These are phyloP conservation scores for Zelleria hepariella DNA, from an alignment of 2,888 invertebrate species.

Conservation along the genomic window DNA sequence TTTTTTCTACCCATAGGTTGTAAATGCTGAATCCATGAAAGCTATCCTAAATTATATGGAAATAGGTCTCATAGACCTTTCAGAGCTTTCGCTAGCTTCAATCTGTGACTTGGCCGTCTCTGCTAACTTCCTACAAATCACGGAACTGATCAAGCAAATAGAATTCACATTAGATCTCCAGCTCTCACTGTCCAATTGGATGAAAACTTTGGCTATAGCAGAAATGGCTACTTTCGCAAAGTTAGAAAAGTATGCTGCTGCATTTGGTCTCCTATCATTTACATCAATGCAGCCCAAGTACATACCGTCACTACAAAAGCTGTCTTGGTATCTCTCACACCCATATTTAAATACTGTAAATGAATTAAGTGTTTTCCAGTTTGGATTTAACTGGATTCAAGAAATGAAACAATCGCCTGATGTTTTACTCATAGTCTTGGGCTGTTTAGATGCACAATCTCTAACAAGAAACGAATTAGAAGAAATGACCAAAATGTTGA, in stretches of 20 bases:
- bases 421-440: conserved; percentile 41
- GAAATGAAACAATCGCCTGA: conserved; percentile 35
- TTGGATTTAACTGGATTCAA: conserved; percentile 49
- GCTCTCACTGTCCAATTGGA: conserved; percentile 37
- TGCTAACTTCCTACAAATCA: conserved; percentile 53
- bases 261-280: conserved; percentile 45
- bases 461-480: conserved; percentile 28
- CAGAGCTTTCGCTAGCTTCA: conserved; percentile 30
- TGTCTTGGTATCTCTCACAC: conserved; percentile 59
- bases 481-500: conserved; percentile 29
- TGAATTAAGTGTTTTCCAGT: conserved; percentile 49
- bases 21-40: conserved; percentile 48
- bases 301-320: conserved; percentile 35
- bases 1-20: conserved; percentile 28
- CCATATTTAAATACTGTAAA: conserved; percentile 37
- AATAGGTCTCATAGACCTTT: conserved; percentile 44
- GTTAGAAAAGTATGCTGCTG: conserved; percentile 34
- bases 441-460: conserved; percentile 43
- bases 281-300: conserved; percentile 38
- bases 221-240: conserved; percentile 34
- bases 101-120: conserved; percentile 42
- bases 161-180: conserved; percentile 40
- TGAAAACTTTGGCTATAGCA: conserved; percentile 45
- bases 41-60: conserved; percentile 49
- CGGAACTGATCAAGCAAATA: conserved; percentile 51